Base-by-base conservation (phyloP, 2,113 vertebrate genomes). In the Anarrhichthys ocellatus region DNA sequence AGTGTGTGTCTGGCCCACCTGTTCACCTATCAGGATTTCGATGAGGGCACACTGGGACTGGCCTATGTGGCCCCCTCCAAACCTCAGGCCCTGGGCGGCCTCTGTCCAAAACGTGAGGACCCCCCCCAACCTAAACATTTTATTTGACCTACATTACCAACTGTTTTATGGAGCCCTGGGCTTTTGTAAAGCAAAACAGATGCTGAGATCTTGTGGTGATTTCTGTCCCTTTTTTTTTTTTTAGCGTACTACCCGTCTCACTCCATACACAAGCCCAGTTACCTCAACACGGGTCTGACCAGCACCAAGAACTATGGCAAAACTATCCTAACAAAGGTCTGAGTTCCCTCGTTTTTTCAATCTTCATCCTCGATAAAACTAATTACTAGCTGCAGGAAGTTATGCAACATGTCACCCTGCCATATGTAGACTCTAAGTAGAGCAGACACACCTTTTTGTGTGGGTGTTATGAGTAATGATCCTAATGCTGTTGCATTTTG, bases 261-360 rank as follows among this genome's bases (percentile, higher is more conserved):
- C 40, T 94, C 89, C 29, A 92, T 82, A 82, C 97, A 96, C 84
- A 99, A 98, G 64, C 92, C 96, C 61, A 97, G 97, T 90, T 99
- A 96, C 89, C 93, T 99, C 80, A 99, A 99, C 94, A 99, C 98
- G 63, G 98, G 98, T 68, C 93, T 99, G 93, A 99, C 98, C 84
- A 99, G 97, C 95, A 99, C 98, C 81, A 99, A 97, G 92, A 99
- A 99, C 92, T 99, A 99, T 3, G 98, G 98, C 65, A 99, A 99
- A 96, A 99, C 98, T 74, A 99, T 99, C 86, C 96, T 99, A 44
- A 99, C 98, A 58, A 99, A 99, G 97, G 98, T 99, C 58, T 78
- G 84, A 78, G 81, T 40, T 1, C 24, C 46, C 17, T 24, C 1
- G 4, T 58, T 71, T 24, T 52, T 52, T 67, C 29, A 18, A 5